phyloP scores from a whole-genome alignment of 2,888 invertebrate genomes.

The Drosophila neutralis region DNA sequence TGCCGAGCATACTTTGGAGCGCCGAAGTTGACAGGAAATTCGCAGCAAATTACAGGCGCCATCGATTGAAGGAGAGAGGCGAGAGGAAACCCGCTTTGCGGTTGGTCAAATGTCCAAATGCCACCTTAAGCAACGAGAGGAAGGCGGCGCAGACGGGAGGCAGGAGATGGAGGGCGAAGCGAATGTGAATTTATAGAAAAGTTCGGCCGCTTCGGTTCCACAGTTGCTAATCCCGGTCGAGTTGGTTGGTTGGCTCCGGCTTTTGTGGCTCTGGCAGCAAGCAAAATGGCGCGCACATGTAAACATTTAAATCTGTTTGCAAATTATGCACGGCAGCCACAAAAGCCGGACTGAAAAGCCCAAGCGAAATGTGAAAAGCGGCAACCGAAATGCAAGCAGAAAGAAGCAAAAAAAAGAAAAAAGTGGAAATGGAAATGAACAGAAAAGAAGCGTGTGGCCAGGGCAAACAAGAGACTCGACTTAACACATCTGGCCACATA shows the following conservation, averaged over 20 bases:
- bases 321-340: conserved; percentile 69
- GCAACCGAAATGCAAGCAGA: conserved; percentile 1
- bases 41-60: neutral
- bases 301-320: conserved; percentile 72
- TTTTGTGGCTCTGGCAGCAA: conserved; percentile 42
- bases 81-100: conserved; percentile 15
- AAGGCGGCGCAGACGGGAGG: neutral
- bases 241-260: conserved; percentile 26
- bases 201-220: neutral
- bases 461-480: conserved; percentile 16
- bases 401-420: neutral
- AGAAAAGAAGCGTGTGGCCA: conserved; percentile 21
- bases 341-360: conserved; percentile 25
- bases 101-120: conserved; percentile 20
- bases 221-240: conserved; percentile 3
- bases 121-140: neutral
- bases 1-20: conserved; percentile 24
- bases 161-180: too few relatives aligned
- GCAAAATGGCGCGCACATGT: conserved; percentile 67
- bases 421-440: neutral
- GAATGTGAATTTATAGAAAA: conserved; percentile 8
- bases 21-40: neutral
- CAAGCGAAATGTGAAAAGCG: conserved; percentile 25
- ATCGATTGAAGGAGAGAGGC: conserved; percentile 2
- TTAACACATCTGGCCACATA: conserved; percentile 18